Conservation (phyloP, 2,888 invertebrate genomes). For the Heliconius ethilla region DNA sequence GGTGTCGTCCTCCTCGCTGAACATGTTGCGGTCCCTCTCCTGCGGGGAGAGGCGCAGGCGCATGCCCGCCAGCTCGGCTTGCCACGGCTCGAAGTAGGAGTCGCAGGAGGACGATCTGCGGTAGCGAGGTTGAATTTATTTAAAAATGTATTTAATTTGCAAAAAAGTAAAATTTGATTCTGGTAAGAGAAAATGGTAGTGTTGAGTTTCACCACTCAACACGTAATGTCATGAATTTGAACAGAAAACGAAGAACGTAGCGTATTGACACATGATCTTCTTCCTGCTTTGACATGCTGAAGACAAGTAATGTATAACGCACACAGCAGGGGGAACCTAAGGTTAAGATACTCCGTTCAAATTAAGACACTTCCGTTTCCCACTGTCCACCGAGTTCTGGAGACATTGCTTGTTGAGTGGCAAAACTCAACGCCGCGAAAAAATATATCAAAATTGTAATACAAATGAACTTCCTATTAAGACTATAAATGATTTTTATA, state of each 20-base stretch:
- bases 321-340: neutral
- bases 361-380: neutral
- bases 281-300: no score
- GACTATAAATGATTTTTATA: no score
- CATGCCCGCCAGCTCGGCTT: conserved; percentile 91
- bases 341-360: neutral
- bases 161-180: no score
- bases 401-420: neutral
- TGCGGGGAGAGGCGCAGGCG: conserved; percentile 91
- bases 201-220: no score
- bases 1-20: conserved; percentile 91
- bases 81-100: conserved; percentile 93
- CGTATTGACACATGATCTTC: no score
- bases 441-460: no score
- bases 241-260: no score
- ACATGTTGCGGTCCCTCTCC: conserved; percentile 92
- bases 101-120: conserved; percentile 92
- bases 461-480: no score
- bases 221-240: no score
- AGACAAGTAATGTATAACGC: neutral
- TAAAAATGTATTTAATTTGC: no score
- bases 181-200: no score
- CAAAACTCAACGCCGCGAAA: neutral
- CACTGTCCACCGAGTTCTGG: neutral
- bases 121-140: no score